Evolutionary conservation across 1,140 invertebrate genomes (phyloP).

Genomic region (Mamestra configurata): DNA sequence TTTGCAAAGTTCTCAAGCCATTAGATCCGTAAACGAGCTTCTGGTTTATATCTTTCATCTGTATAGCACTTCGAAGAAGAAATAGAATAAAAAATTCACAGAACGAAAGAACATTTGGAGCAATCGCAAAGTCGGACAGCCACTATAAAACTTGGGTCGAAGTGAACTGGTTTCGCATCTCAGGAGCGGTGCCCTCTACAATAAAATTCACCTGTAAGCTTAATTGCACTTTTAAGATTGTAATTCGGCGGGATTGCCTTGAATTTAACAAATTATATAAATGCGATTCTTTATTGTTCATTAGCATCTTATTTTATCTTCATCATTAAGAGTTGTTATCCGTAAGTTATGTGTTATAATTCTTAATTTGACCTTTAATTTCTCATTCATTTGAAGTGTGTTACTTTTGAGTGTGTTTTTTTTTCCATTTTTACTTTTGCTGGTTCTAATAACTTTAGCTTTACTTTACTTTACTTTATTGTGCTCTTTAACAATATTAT

Average conservation of each 20-base stretch:
- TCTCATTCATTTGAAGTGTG: neutral
- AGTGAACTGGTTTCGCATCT: constrained; percentile 40
- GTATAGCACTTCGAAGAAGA: constrained; percentile 27
- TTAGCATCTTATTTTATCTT: constrained; percentile 19
- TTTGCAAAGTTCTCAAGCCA: constrained; percentile 38
- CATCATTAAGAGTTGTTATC: constrained; percentile 3
- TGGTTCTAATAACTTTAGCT: neutral
- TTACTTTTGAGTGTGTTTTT: neutral
- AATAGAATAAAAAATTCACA: constrained; percentile 32
- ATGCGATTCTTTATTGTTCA: constrained; percentile 17
- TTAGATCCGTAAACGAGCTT: constrained; percentile 33
- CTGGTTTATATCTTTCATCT: constrained; percentile 42
- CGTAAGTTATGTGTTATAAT: constrained; percentile 10
- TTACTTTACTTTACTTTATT: no score
- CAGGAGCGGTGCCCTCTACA: constrained; percentile 32
- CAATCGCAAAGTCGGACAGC: neutral
- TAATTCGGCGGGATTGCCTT: constrained; percentile 12
- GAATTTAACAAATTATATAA: constrained; percentile 16
- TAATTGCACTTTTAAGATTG: constrained; percentile 24
- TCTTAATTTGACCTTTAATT: neutral
- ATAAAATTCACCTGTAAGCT: constrained; percentile 38
- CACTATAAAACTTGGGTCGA: constrained; percentile 4
- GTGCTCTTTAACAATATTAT: no score
- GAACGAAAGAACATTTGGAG: constrained; percentile 34
- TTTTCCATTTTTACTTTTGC: neutral